phyloP scores from a whole-genome alignment of 1,140 invertebrate species.

The Drosophila kohkoa region DNA sequence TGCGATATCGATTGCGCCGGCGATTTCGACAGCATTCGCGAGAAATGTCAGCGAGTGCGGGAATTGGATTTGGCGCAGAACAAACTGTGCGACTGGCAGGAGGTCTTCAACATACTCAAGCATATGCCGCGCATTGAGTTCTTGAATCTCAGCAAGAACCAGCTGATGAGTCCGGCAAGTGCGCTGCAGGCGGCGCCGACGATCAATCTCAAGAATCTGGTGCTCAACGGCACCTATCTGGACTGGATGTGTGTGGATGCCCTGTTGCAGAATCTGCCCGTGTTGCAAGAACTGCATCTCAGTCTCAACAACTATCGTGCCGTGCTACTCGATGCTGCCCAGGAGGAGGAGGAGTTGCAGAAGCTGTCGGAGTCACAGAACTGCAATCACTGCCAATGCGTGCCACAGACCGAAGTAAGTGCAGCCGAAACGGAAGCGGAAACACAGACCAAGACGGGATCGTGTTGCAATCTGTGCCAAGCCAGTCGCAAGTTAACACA shows the following conservation, averaged over 20 bases:
- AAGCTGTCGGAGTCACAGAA: background rate
- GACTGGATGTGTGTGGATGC: constrained; percentile 93
- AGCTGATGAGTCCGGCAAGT: constrained; percentile 88
- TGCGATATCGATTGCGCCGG: constrained; percentile 95
- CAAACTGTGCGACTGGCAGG: constrained; percentile 92
- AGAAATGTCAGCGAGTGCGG: constrained; percentile 93
- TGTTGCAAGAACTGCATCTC: constrained; percentile 95
- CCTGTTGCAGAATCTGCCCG: constrained; percentile 90
- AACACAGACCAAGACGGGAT: background rate
- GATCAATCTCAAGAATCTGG: constrained; percentile 90
- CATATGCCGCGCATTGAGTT: constrained; percentile 95
- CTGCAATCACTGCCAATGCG: constrained; percentile 37
- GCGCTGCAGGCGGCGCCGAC: constrained; percentile 83
- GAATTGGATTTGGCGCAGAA: constrained; percentile 97
- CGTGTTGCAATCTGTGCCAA: constrained; percentile 35
- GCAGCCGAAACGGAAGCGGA: constrained; percentile 38
- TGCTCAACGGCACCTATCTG: constrained; percentile 94
- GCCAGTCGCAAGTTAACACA: constrained; percentile 63
- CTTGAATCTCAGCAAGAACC: constrained; percentile 96
- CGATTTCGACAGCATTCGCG: constrained; percentile 90
- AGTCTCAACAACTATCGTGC: constrained; percentile 94
- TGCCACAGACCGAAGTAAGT: constrained; percentile 46
- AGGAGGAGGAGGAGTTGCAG: constrained; percentile 67
- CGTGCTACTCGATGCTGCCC: constrained; percentile 85
- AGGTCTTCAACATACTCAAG: constrained; percentile 93